A percentile compares a stretch with the other conserved stretches of the same genome.
Conservation (phyloP, 2,888 invertebrate genomes). For the Rugalucina vietnamica region DNA sequence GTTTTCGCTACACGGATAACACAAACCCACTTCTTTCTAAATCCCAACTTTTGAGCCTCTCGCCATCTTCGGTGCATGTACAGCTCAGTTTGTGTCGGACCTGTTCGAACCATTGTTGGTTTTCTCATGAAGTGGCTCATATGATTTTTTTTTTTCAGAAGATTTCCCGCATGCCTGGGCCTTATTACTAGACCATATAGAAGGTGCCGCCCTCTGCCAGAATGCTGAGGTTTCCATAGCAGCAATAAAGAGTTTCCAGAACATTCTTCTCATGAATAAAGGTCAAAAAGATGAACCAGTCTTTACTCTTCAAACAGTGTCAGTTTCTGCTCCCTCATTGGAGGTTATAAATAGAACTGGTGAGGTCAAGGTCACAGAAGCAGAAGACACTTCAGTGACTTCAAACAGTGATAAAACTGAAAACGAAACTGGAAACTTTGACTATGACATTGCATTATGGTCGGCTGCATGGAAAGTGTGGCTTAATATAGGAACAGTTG, state of each 20-base stretch:
- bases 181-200: conserved; percentile 94
- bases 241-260: conserved; percentile 98
- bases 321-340: conserved; percentile 66
- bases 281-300: conserved; percentile 64
- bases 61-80: no score
- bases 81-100: no score
- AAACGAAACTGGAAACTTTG: conserved; percentile 52
- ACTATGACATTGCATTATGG: conserved; percentile 81
- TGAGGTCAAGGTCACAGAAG: conserved; percentile 45
- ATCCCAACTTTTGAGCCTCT: no score
- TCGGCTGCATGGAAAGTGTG: conserved; percentile 86
- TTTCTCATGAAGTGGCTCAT: no score
- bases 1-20: no score
- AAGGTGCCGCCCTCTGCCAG: conserved; percentile 89
- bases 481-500: conserved; percentile 93
- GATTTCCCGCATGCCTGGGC: conserved; percentile 98
- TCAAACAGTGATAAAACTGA: conserved; percentile 47
- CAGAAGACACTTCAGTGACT: conserved; percentile 38
- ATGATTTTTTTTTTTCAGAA: conserved; percentile 84
- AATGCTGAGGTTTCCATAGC: conserved; percentile 97
- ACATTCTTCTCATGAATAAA: conserved; percentile 88
- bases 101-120: no score
- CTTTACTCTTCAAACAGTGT: conserved; percentile 54
- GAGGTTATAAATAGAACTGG: conserved; percentile 75
- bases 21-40: no score